Conservation (phyloP, 2,797 vertebrate species). For the Microtus obscurus region DNA sequence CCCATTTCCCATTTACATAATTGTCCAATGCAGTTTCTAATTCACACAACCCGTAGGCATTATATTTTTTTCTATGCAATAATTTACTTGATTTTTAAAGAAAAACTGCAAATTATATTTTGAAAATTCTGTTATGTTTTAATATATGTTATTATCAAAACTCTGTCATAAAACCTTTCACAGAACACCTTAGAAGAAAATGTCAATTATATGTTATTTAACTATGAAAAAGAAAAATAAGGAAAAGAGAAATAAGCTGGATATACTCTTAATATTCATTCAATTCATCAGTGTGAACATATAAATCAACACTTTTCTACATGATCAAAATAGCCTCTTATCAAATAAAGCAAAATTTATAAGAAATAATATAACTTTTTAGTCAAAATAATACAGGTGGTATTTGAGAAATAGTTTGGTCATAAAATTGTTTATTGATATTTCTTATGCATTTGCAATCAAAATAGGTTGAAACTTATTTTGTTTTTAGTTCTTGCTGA, state of each 20-base stretch:
- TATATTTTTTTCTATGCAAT: neutral
- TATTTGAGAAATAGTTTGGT: neutral
- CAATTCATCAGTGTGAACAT: neutral
- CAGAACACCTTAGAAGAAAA: neutral
- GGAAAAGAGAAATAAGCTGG: neutral
- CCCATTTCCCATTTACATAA: neutral
- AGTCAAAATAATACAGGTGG: neutral
- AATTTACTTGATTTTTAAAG: neutral
- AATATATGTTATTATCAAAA: neutral
- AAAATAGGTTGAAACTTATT: neutral
- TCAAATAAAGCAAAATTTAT: neutral
- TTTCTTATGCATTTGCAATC: neutral
- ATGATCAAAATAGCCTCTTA: neutral
- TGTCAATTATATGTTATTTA: neutral
- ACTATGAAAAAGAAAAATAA: neutral
- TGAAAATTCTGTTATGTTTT: neutral
- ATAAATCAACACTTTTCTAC: neutral
- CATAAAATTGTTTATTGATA: neutral
- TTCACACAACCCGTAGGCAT: neutral
- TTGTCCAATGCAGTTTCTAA: neutral
- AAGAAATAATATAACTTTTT: neutral
- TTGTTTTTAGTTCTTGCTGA: neutral
- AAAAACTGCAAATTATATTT: neutral
- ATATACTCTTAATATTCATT: neutral
- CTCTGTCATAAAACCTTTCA: neutral